Percentiles rank a stretch among this genome's conserved stretches.
Evolutionary conservation across 2,888 invertebrate genomes (phyloP).

Genomic region (Drosophila parthenogenetica): DNA sequence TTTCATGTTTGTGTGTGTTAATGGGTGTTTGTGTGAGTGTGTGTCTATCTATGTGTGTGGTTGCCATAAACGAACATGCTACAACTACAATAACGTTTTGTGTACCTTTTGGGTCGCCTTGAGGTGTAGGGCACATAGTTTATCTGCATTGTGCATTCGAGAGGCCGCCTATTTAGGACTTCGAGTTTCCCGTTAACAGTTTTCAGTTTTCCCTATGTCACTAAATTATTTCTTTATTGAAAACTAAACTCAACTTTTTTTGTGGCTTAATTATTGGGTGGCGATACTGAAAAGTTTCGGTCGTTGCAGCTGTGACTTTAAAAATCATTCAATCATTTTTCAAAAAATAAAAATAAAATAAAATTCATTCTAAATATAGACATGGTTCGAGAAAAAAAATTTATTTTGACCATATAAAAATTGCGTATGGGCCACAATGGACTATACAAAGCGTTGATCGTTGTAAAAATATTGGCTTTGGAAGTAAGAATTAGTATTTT

Average conservation of each 20-base stretch:
- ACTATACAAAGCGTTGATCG: too few relatives aligned
- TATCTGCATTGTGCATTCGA: constrained; percentile 37
- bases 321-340: constrained; percentile 69
- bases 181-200: constrained; percentile 17
- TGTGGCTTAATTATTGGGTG: constrained; percentile 4
- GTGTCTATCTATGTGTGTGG: constrained; percentile 12
- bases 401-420: background rate
- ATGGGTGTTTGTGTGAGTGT: background rate
- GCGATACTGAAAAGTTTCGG: constrained; percentile 35
- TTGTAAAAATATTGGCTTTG: too few relatives aligned
- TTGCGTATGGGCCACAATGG: too few relatives aligned
- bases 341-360: background rate
- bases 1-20: constrained; percentile 30
- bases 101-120: constrained; percentile 30
- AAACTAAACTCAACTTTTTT: constrained; percentile 32
- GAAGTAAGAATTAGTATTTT: too few relatives aligned
- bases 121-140: constrained; percentile 43
- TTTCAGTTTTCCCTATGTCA: constrained; percentile 29
- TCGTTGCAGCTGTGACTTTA: constrained; percentile 66
- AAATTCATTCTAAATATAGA: constrained; percentile 27
- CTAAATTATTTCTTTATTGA: constrained; percentile 19
- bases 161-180: constrained; percentile 21
- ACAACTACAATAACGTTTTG: constrained; percentile 41
- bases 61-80: constrained; percentile 7
- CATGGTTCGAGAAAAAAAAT: constrained; percentile 10